Evolutionary conservation across 2,888 invertebrate species (phyloP).

Genomic region (Metalampra italica): DNA sequence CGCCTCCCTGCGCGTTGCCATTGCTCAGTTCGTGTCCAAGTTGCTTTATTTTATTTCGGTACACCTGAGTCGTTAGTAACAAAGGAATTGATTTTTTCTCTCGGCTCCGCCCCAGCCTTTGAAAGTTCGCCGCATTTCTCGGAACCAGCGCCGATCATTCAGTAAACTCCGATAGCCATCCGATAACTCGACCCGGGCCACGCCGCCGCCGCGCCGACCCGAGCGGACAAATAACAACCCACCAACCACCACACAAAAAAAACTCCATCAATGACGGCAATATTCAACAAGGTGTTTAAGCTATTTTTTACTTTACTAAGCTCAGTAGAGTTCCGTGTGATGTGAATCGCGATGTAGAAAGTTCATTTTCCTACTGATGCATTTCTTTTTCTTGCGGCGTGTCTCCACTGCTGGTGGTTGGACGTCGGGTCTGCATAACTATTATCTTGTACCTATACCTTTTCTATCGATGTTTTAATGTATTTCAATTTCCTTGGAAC

Average conservation of each 20-base stretch:
- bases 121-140: constrained; percentile 61
- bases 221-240: constrained; percentile 9
- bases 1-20: constrained; percentile 50
- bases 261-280: constrained; percentile 13
- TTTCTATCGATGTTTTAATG: no score
- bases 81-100: constrained; percentile 69
- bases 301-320: neutral
- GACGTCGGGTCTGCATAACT: no score
- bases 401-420: no score
- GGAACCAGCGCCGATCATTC: constrained; percentile 59
- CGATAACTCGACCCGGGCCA: constrained; percentile 26
- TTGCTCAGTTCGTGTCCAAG: constrained; percentile 35
- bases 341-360: no score
- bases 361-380: no score
- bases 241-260: constrained; percentile 12
- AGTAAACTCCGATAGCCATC: constrained; percentile 53
- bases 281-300: constrained; percentile 7
- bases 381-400: no score
- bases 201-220: constrained; percentile 19
- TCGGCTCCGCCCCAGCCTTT: constrained; percentile 54
- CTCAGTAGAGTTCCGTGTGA: no score
- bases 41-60: constrained; percentile 66
- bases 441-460: no score
- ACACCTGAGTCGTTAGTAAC: constrained; percentile 75
- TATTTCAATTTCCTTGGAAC: no score